phyloP scores from a whole-genome alignment of 2,797 vertebrate genomes.

The Thripadectes ignobilis region DNA sequence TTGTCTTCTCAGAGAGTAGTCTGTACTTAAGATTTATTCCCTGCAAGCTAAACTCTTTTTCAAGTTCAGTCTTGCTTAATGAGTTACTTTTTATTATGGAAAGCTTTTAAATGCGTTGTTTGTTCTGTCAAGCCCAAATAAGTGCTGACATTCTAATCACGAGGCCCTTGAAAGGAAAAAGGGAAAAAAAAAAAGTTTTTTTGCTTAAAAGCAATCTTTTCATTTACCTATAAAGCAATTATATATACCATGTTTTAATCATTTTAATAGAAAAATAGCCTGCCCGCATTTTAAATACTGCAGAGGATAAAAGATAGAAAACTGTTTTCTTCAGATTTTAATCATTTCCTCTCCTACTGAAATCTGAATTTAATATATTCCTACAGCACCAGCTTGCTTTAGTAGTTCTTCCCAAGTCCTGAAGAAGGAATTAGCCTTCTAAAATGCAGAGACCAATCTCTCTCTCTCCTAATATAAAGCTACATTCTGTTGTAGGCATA shows the following conservation, averaged over 20 bases:
- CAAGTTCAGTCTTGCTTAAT: conserved; percentile 59
- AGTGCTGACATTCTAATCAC: conserved; percentile 44
- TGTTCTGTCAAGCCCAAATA: conserved; percentile 63
- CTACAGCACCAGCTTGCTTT: background rate
- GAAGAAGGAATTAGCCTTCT: background rate
- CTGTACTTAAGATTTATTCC: background rate
- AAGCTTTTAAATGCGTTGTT: conserved; percentile 35
- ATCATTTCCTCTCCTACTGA: background rate
- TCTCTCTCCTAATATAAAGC: background rate
- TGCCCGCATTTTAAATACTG: background rate
- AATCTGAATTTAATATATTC: background rate
- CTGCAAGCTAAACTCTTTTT: conserved; percentile 47
- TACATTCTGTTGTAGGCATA: background rate
- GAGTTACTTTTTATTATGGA: conserved; percentile 56
- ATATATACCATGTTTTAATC: background rate
- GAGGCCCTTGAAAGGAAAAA: background rate
- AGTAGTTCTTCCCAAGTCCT: background rate
- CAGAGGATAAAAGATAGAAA: background rate
- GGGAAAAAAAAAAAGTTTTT: background rate
- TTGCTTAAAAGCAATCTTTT: conserved; percentile 10
- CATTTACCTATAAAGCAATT: conserved; percentile 16
- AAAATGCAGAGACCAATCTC: background rate
- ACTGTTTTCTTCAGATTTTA: background rate
- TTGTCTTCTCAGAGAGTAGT: conserved; percentile 1
- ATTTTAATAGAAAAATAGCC: conserved; percentile 40